A percentile compares a stretch with the other conserved stretches of the same genome.
Evolutionary conservation across 2,113 vertebrate genomes (phyloP).

Genomic region (Cyphomyrus plagiostoma): DNA sequence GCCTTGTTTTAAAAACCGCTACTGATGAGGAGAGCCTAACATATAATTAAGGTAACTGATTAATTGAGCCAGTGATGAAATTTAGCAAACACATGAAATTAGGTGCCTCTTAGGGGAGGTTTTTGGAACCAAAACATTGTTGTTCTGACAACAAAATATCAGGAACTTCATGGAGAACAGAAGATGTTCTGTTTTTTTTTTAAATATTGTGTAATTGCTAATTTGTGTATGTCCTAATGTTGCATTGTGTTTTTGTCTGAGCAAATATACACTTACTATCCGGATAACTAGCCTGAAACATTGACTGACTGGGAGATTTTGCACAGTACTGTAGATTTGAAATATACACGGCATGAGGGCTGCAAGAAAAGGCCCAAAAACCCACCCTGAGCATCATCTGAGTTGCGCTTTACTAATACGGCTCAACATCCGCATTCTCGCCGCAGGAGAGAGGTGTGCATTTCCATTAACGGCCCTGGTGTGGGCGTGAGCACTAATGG

Average conservation of each 20-base stretch:
- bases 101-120: not conserved
- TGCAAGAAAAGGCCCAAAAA: not conserved
- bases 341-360: not conserved
- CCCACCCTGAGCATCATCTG: slow-evolving; percentile 25
- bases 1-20: no score
- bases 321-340: not conserved
- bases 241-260: not conserved
- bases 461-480: slow-evolving; percentile 45
- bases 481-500: slow-evolving; percentile 37
- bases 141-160: not conserved
- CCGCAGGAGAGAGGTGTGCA: slow-evolving; percentile 27
- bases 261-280: not conserved
- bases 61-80: not conserved
- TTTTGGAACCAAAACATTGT: not conserved
- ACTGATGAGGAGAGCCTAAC: no score
- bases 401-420: slow-evolving; percentile 45
- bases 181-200: not conserved
- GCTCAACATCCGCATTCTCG: slow-evolving; percentile 37
- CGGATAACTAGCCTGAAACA: not conserved
- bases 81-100: not conserved
- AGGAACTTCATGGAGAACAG: not conserved
- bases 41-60: not conserved
- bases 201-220: not conserved
- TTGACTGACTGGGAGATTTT: not conserved
- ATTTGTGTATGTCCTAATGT: not conserved